Conservation (phyloP, 2,113 vertebrate species). For the Grantiella picta region DNA sequence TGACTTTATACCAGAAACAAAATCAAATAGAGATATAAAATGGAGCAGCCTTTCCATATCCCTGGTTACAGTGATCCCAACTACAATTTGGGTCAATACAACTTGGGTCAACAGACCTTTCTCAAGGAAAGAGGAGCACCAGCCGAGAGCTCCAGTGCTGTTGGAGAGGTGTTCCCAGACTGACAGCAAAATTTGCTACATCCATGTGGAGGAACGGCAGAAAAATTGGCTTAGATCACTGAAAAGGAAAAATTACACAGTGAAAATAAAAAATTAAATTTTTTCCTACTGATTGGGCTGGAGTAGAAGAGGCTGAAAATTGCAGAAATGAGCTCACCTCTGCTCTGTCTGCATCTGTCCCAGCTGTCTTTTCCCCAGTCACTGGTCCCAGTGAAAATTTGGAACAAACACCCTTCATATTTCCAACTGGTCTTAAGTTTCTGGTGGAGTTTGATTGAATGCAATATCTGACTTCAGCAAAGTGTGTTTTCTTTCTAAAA, state of each 20-base stretch:
- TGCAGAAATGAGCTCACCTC: neutral
- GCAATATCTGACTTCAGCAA: neutral
- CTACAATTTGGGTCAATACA: too few relatives aligned
- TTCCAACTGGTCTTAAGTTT: neutral
- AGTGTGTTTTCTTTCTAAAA: constrained; percentile 42
- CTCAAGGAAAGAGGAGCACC: neutral
- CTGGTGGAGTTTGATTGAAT: neutral
- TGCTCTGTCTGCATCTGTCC: neutral
- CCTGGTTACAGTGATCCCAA: neutral
- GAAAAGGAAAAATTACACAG: neutral
- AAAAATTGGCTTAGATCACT: neutral
- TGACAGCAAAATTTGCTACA: neutral
- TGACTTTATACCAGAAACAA: neutral
- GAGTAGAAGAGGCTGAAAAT: neutral
- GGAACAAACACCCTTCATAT: neutral
- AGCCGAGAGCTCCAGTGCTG: neutral
- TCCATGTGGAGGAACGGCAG: neutral
- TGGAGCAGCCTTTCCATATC: accelerated
- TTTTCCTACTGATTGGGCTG: neutral
- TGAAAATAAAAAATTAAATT: neutral
- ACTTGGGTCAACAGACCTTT: neutral
- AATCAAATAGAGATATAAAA: neutral
- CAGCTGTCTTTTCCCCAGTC: neutral
- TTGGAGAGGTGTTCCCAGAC: neutral
- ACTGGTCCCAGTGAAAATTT: neutral